These are phyloP conservation scores for Atherinosoma microstoma DNA, from an alignment of 2,797 vertebrate genomes.

Conservation along the genomic window DNA sequence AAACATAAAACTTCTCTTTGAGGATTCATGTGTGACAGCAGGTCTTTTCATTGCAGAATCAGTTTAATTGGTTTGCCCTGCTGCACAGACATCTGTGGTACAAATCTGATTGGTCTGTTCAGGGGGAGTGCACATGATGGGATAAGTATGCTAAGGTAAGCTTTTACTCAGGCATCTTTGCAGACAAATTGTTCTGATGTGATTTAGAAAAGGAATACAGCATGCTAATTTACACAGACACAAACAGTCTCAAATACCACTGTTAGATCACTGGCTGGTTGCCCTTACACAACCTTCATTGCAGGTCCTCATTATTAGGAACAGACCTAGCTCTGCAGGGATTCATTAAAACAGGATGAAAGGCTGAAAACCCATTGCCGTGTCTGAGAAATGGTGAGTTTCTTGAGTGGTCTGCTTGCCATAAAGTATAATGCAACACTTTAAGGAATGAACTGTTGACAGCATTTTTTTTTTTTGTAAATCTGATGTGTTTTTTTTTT, in stretches of 20 bases:
- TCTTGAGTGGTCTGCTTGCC: constrained; percentile 38
- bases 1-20: constrained; percentile 16
- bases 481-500: constrained; percentile 22
- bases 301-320: constrained; percentile 37
- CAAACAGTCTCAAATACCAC: constrained; percentile 60
- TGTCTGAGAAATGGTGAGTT: constrained; percentile 37
- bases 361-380: constrained; percentile 25
- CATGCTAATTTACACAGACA: constrained; percentile 73
- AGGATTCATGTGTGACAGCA: constrained; percentile 28
- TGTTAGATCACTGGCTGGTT: constrained; percentile 56
- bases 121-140: constrained; percentile 69
- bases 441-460: constrained; percentile 53
- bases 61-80: constrained; percentile 24
- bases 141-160: constrained; percentile 74
- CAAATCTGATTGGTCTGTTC: constrained; percentile 69
- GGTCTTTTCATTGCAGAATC: constrained; percentile 40
- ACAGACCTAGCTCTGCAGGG: constrained; percentile 29
- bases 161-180: constrained; percentile 74
- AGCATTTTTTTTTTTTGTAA: constrained; percentile 29
- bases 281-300: constrained; percentile 52
- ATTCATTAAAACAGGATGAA: constrained; percentile 28
- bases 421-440: constrained; percentile 52
- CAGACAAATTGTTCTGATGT: constrained; percentile 81
- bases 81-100: constrained; percentile 41
- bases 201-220: constrained; percentile 80